Conservation (phyloP, 2,888 invertebrate genomes). For the Pyrrhia umbra region DNA sequence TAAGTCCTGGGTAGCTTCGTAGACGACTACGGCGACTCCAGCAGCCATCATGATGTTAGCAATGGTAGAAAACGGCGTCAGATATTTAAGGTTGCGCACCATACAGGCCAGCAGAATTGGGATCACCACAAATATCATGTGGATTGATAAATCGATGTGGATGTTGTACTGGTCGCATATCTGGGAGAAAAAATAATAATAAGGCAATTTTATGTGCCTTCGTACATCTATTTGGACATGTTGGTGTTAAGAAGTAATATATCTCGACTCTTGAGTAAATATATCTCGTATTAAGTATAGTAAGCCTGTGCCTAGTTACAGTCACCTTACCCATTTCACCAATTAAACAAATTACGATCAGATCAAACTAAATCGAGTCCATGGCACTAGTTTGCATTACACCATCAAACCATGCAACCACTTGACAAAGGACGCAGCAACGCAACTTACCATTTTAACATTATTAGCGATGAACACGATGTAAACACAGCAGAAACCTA, state of each 20-base stretch:
- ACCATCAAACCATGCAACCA: no score
- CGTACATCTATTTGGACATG: no score
- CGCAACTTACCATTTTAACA: constrained; percentile 92
- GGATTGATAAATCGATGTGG: constrained; percentile 91
- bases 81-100: constrained; percentile 95
- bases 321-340: no score
- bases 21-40: constrained; percentile 94
- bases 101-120: constrained; percentile 94
- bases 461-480: constrained; percentile 98
- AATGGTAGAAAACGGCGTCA: constrained; percentile 97
- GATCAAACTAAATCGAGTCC: no score
- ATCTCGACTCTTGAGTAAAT: no score
- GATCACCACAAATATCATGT: constrained; percentile 93
- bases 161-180: constrained; percentile 92
- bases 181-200: constrained; percentile 80
- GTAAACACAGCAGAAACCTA: constrained; percentile 99
- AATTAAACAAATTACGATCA: no score
- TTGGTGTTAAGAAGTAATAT: no score
- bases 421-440: neutral
- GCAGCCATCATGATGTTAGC: constrained; percentile 96
- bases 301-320: no score
- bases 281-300: no score
- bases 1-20: constrained; percentile 93
- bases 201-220: neutral
- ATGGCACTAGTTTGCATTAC: no score